Percentiles rank a stretch among this genome's conserved stretches.
Conservation (phyloP, 2,113 vertebrate genomes). For the Chloebia gouldiae region DNA sequence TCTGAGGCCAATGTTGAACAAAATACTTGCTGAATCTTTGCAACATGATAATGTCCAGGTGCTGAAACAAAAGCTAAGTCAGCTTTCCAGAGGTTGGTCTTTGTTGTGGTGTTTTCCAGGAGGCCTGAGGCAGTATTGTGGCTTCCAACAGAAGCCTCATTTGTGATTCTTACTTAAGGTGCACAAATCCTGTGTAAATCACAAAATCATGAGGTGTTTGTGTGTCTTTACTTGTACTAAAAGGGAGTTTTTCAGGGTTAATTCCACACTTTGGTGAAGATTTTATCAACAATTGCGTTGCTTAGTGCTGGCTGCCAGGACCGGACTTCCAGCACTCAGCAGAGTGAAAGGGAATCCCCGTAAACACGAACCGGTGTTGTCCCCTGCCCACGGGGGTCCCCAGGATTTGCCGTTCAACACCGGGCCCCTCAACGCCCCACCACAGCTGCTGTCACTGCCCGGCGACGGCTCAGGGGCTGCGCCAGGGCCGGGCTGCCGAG, state of each 20-base stretch:
- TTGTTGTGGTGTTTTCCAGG: background rate
- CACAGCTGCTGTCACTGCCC: background rate
- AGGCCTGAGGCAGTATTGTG: rapidly evolving
- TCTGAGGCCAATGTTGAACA: background rate
- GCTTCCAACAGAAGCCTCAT: background rate
- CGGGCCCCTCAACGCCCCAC: background rate
- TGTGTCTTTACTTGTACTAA: background rate
- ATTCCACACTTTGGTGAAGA: background rate
- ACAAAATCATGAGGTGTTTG: background rate
- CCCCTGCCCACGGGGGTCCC: background rate
- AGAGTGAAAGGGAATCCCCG: background rate
- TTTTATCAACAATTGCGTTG: background rate
- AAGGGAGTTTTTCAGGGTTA: background rate
- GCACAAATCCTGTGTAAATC: background rate
- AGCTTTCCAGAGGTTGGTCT: background rate
- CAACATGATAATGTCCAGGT: too few species aligned
- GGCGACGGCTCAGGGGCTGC: background rate
- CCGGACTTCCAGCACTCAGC: background rate
- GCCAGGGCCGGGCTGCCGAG: background rate
- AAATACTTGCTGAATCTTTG: background rate
- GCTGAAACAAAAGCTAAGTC: background rate
- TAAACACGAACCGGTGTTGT: background rate
- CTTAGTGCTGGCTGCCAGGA: background rate
- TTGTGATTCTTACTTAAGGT: background rate
- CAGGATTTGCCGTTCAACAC: rapidly evolving